Conservation (phyloP, 2,888 invertebrate species). For the Drosophila limbata region DNA sequence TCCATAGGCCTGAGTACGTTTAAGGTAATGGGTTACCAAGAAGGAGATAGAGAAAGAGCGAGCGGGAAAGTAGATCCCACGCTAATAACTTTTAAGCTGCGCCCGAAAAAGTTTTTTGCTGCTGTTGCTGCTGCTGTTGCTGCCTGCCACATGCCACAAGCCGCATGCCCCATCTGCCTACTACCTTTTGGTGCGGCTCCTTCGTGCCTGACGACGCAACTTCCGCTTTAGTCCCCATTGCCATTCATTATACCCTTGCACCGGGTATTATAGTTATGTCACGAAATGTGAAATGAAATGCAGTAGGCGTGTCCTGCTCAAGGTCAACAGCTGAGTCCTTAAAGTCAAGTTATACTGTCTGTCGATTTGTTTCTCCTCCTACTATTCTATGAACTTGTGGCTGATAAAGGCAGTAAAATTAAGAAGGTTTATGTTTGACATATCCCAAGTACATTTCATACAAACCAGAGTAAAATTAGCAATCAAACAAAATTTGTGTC, state of each 20-base stretch:
- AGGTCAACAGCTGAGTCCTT: conserved; percentile 18
- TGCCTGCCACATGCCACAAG: conserved; percentile 31
- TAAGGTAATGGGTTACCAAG: neutral
- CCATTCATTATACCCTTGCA: conserved; percentile 26
- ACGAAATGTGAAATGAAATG: conserved; percentile 15
- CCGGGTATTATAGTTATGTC: conserved; percentile 20
- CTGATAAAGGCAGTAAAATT: neutral
- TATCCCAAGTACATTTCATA: too few relatives aligned
- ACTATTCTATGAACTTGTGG: neutral
- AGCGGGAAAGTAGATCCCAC: conserved; percentile 33
- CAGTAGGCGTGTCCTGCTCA: conserved; percentile 1
- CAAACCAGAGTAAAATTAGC: too few relatives aligned
- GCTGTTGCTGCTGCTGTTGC: neutral
- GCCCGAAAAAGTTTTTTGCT: conserved; percentile 68
- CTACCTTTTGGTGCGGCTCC: conserved; percentile 29
- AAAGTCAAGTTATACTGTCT: conserved; percentile 4
- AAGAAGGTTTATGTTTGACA: too few relatives aligned
- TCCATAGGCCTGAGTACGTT: neutral
- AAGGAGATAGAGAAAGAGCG: conserved; percentile 10
- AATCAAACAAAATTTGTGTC: too few relatives aligned
- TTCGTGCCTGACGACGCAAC: conserved; percentile 74
- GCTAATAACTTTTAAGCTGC: conserved; percentile 81
- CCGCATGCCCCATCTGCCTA: conserved; percentile 35
- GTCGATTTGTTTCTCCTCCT: neutral
- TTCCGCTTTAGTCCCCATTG: conserved; percentile 72